These are phyloP conservation scores for Coreius guichenoti DNA, from an alignment of 2,797 vertebrate genomes.

Conservation along the genomic window DNA sequence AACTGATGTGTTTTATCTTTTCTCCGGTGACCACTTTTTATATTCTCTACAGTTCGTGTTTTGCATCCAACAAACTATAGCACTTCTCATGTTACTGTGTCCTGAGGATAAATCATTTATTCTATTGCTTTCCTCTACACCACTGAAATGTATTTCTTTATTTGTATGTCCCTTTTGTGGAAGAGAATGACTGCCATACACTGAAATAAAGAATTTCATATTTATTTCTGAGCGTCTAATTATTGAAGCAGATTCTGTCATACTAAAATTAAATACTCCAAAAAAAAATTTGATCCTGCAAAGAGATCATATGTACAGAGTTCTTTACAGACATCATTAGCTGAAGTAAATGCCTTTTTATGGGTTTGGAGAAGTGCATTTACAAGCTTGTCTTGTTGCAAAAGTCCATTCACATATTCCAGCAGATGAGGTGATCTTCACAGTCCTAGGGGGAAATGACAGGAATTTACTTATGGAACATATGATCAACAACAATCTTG, in stretches of 20 bases:
- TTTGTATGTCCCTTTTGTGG: background rate
- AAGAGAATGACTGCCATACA: background rate
- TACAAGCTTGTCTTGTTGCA: background rate
- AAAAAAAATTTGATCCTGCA: background rate
- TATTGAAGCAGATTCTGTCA: background rate
- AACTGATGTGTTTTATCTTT: background rate
- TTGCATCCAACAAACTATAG: background rate
- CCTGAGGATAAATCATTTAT: background rate
- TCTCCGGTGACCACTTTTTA: background rate
- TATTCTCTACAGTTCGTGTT: background rate
- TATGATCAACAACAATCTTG: background rate
- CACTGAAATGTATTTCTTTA: too few relatives aligned
- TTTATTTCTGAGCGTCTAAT: background rate
- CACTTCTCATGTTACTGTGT: background rate
- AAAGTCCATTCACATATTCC: background rate
- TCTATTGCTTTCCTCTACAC: background rate
- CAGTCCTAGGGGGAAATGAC: background rate
- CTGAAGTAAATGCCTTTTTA: background rate
- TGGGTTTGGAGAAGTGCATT: background rate
- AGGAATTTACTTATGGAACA: background rate
- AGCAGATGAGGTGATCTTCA: background rate
- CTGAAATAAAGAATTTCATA: background rate
- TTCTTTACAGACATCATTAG: background rate
- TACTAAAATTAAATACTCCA: background rate
- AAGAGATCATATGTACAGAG: constrained; percentile 4